A percentile compares a stretch with the other conserved stretches of the same genome.
Evolutionary conservation across 92 coral and sea anemone genomes (phyloP).

Genomic region (Epizoanthus rinbou): DNA sequence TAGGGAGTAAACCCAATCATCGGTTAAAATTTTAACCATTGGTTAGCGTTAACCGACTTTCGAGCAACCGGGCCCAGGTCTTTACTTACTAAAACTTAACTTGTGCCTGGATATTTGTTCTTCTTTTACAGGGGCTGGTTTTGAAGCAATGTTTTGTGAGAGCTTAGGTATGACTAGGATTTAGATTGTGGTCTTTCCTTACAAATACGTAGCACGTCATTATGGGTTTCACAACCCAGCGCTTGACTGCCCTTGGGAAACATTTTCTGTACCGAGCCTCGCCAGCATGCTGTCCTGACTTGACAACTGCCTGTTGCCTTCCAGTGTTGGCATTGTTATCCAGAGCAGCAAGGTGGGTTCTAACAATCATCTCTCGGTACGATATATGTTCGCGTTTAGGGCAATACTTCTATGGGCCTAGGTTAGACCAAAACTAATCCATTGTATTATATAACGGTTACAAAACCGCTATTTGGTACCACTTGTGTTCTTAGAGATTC

Average conservation of each 20-base stretch:
- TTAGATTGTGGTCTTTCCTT: not conserved
- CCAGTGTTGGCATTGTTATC: slow-evolving; percentile 57
- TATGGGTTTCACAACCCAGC: too few relatives aligned
- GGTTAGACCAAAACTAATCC: too few relatives aligned
- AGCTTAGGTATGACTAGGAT: slow-evolving; percentile 26
- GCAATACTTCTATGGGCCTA: slow-evolving; percentile 62
- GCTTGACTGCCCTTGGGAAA: too few relatives aligned
- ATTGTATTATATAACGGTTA: too few relatives aligned
- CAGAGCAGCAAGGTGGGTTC: slow-evolving; percentile 63
- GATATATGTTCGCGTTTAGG: slow-evolving; percentile 59
- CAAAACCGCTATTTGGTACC: too few relatives aligned
- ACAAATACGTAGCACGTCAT: not conserved
- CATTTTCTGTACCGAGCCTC: slow-evolving; percentile 26
- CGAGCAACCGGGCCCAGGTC: too few relatives aligned
- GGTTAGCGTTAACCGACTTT: too few relatives aligned
- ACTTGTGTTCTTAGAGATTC: too few relatives aligned
- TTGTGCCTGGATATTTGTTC: slow-evolving; percentile 34
- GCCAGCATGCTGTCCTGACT: slow-evolving; percentile 42
- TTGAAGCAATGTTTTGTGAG: slow-evolving; percentile 38
- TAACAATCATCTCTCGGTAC: slow-evolving; percentile 54
- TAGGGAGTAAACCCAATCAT: too few relatives aligned
- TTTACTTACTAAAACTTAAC: slow-evolving; percentile 39
- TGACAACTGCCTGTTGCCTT: slow-evolving; percentile 47
- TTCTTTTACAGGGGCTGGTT: slow-evolving; percentile 48
- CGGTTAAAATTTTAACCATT: too few relatives aligned